Percentiles rank a stretch among this genome's conserved stretches.
phyloP scores from a whole-genome alignment of 2,797 vertebrate species.

The Cephalopachus bancanus region DNA sequence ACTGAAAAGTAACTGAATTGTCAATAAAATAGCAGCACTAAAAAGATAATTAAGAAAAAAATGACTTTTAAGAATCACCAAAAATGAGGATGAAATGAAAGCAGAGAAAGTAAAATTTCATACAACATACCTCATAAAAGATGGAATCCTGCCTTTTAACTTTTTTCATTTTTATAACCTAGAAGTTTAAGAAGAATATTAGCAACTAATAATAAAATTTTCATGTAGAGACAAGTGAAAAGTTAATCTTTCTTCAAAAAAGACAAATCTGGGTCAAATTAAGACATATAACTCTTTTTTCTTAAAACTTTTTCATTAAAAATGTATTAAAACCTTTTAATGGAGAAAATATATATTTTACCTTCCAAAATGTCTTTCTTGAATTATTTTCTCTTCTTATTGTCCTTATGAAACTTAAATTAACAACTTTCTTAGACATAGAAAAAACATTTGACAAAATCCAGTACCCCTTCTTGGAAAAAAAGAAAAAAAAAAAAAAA shows the following conservation, averaged over 20 bases:
- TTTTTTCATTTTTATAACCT: not conserved
- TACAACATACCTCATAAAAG: not conserved
- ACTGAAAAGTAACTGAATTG: not conserved
- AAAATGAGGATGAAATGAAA: slow-evolving; percentile 6
- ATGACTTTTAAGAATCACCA: not conserved
- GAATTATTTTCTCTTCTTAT: not conserved
- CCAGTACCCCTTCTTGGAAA: no score
- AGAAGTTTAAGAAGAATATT: not conserved
- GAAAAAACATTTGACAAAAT: no score
- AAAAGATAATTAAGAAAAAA: not conserved
- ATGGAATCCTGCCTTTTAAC: not conserved
- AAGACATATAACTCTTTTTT: not conserved
- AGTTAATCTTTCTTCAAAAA: not conserved
- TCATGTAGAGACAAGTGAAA: not conserved
- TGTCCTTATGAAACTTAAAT: not conserved
- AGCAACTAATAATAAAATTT: not conserved
- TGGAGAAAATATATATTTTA: not conserved
- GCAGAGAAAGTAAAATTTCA: not conserved
- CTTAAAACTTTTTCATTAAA: no score
- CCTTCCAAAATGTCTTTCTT: not conserved
- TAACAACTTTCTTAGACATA: no score
- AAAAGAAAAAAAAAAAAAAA: no score
- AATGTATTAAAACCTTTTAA: not conserved
- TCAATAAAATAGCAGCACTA: not conserved
- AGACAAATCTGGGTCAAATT: not conserved